Percentiles rank a stretch among this genome's conserved stretches.
These are phyloP conservation scores for Lepidonotus clava DNA, from an alignment of 2,888 invertebrate species.

Conservation along the genomic window DNA sequence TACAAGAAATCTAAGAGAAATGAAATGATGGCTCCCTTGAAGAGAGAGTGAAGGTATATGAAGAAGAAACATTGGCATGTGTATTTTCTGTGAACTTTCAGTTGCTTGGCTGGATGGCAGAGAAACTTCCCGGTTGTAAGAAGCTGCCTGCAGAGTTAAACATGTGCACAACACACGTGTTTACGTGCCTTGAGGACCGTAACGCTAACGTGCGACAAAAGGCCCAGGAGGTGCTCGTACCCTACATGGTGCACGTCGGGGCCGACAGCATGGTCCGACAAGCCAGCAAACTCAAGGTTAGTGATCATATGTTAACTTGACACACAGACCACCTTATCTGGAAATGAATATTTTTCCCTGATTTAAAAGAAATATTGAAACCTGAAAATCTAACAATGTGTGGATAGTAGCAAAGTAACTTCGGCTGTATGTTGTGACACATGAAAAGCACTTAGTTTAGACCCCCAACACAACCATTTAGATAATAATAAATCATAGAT, in stretches of 20 bases:
- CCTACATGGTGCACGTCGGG: slow-evolving; percentile 95
- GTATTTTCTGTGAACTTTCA: slow-evolving; percentile 60
- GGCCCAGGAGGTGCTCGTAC: slow-evolving; percentile 92
- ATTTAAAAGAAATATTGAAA: too few relatives aligned
- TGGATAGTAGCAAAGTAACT: too few relatives aligned
- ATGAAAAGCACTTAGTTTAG: too few relatives aligned
- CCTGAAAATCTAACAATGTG: too few relatives aligned
- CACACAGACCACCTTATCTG: background rate
- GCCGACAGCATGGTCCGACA: slow-evolving; percentile 89
- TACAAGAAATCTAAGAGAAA: too few relatives aligned
- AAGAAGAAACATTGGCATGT: background rate
- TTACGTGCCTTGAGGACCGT: slow-evolving; percentile 92
- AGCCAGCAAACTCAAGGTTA: slow-evolving; percentile 89
- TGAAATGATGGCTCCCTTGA: too few relatives aligned
- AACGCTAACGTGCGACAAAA: slow-evolving; percentile 94
- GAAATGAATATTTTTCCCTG: background rate
- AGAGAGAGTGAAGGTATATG: too few relatives aligned
- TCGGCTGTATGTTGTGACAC: too few relatives aligned
- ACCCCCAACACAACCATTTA: too few relatives aligned
- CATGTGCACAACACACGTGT: slow-evolving; percentile 88
- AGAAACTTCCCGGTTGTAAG: slow-evolving; percentile 85
- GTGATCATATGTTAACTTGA: slow-evolving; percentile 3
- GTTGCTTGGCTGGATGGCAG: slow-evolving; percentile 92
- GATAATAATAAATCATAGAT: too few relatives aligned
- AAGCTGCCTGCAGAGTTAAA: slow-evolving; percentile 86